A percentile compares a stretch with the other conserved stretches of the same genome.
phyloP scores from a whole-genome alignment of 2,113 vertebrate genomes.

The Mesocricetus auratus region DNA sequence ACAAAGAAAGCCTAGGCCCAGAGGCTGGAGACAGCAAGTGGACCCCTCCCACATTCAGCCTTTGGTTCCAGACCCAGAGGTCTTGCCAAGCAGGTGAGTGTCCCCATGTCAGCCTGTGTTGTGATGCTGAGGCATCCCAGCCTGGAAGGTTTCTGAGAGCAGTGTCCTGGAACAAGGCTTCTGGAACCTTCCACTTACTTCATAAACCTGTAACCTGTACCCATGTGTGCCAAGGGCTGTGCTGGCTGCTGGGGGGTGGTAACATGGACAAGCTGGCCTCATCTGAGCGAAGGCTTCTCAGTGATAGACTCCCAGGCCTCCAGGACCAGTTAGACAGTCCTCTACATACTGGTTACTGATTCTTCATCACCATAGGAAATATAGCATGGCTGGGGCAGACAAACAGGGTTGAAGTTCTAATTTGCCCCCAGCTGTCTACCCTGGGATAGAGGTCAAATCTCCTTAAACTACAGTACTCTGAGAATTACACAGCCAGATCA shows the following conservation, averaged over 20 bases:
- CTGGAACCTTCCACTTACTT: neutral
- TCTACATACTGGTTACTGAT: neutral
- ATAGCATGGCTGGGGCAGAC: neutral
- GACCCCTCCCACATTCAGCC: neutral
- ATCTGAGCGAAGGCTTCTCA: neutral
- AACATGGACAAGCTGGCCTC: neutral
- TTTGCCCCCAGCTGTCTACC: neutral
- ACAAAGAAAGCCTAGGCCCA: neutral
- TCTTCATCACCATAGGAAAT: neutral
- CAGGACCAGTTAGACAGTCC: too few relatives aligned
- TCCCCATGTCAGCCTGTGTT: neutral
- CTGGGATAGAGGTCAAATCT: neutral
- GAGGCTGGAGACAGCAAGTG: neutral
- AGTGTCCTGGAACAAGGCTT: neutral
- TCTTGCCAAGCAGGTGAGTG: neutral
- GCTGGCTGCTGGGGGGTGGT: neutral
- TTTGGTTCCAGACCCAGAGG: neutral
- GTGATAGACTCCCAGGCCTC: neutral
- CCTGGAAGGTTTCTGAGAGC: neutral
- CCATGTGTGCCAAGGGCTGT: neutral
- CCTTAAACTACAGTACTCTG: neutral
- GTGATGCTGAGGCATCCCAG: neutral
- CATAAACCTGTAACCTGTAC: too few relatives aligned
- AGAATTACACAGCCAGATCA: neutral
- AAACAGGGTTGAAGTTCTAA: neutral